Evolutionary conservation across 2,113 vertebrate species (phyloP).

Genomic region (Mormoops blainvillei): DNA sequence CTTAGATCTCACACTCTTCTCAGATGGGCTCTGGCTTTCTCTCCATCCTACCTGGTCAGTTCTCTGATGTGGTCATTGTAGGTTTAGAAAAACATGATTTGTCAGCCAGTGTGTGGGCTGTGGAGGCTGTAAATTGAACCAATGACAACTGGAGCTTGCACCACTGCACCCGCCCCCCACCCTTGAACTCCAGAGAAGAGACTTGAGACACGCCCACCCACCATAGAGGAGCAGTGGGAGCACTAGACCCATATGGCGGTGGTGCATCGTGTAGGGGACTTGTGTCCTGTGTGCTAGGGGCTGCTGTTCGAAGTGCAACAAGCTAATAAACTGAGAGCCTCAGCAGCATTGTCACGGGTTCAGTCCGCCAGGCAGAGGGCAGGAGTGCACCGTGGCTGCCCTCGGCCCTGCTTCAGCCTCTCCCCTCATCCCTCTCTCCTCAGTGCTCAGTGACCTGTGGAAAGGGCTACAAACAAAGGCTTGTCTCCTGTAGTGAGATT

Average conservation of each 20-base stretch:
- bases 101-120: not conserved
- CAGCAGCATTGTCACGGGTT: not conserved
- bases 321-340: not conserved
- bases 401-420: not conserved
- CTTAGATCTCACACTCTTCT: not conserved
- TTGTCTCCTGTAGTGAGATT: slow-evolving; percentile 95
- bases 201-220: accelerated
- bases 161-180: not conserved
- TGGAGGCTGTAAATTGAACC: not conserved
- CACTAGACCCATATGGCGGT: accelerated
- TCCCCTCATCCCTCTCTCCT: not conserved
- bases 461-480: slow-evolving; percentile 92
- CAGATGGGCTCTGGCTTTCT: not conserved
- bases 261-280: accelerated
- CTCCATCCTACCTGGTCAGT: accelerated
- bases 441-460: slow-evolving; percentile 96
- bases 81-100: not conserved
- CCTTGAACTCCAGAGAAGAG: not conserved
- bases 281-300: not conserved
- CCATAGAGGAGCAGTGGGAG: not conserved
- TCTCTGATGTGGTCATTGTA: not conserved
- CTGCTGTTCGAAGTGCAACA: not conserved
- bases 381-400: not conserved
- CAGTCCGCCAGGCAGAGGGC: not conserved
- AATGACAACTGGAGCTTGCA: not conserved